A percentile compares a stretch with the other conserved stretches of the same genome.
Evolutionary conservation across 2,888 invertebrate species (phyloP).

Genomic region (Malacosoma neustria): DNA sequence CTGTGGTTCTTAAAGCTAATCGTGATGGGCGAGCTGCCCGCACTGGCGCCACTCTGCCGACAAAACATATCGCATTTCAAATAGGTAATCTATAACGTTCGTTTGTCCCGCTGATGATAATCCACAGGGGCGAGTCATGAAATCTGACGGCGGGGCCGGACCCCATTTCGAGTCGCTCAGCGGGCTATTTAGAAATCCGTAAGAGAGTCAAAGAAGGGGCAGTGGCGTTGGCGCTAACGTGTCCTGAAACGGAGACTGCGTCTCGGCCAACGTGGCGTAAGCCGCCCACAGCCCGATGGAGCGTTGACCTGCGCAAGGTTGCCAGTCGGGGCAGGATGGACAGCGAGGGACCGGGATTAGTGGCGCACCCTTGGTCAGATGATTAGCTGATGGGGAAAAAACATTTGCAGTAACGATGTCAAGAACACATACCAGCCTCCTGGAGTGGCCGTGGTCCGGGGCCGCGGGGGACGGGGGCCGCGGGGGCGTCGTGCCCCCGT

Average conservation of each 20-base stretch:
- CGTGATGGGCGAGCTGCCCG: constrained; percentile 45
- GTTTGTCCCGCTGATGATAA: constrained; percentile 9
- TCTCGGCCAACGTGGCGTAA: too few species aligned
- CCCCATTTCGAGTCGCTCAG: too few species aligned
- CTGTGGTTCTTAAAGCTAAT: constrained; percentile 48
- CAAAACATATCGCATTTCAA: too few species aligned
- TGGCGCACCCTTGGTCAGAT: background rate
- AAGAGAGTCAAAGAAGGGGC: constrained; percentile 19
- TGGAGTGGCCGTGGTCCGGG: background rate
- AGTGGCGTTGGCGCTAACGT: constrained; percentile 22
- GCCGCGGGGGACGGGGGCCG: constrained; percentile 11
- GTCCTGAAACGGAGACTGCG: too few species aligned
- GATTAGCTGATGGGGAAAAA: constrained; percentile 5
- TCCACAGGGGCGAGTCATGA: too few species aligned
- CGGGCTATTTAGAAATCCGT: too few species aligned
- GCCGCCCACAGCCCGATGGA: too few species aligned
- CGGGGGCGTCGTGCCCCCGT: constrained; percentile 19
- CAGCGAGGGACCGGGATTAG: background rate
- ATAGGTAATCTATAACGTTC: background rate
- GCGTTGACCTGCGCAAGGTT: too few species aligned
- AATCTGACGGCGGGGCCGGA: too few species aligned
- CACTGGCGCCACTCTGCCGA: constrained; percentile 23
- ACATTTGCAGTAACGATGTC: too few species aligned
- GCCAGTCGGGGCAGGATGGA: too few species aligned
- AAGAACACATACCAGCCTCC: background rate